Evolutionary conservation across 2,888 invertebrate species (phyloP).

Genomic region (Cerastis leucographa): DNA sequence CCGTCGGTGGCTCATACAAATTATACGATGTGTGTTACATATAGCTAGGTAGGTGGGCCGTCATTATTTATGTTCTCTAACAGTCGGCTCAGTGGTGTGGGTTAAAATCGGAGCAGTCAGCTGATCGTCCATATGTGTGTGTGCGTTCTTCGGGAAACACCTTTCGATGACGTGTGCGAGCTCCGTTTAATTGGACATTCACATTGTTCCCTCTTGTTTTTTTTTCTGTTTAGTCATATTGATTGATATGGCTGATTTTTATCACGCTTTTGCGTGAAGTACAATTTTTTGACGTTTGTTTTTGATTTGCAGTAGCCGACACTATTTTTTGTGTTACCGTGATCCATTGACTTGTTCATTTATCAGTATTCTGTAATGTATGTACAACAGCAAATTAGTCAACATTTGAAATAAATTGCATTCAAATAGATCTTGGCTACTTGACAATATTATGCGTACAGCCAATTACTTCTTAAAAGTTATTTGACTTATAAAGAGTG

Average conservation of each 20-base stretch:
- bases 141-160: constrained; percentile 91
- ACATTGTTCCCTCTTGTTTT: constrained; percentile 88
- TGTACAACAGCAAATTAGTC: constrained; percentile 15
- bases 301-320: constrained; percentile 40
- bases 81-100: constrained; percentile 88
- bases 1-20: constrained; percentile 87
- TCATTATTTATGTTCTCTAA: constrained; percentile 91
- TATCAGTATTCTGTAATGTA: constrained; percentile 29
- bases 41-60: constrained; percentile 90
- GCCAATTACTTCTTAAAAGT: constrained; percentile 9
- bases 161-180: constrained; percentile 90
- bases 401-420: not conserved
- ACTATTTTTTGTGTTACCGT: constrained; percentile 56
- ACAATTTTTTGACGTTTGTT: constrained; percentile 62
- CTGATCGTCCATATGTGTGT: constrained; percentile 87
- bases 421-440: not conserved
- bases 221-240: constrained; percentile 74
- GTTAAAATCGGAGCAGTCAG: constrained; percentile 91
- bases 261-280: too few species aligned
- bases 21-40: constrained; percentile 89
- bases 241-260: constrained; percentile 76
- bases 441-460: not conserved
- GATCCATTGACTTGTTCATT: constrained; percentile 37
- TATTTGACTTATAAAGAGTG: not conserved
- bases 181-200: constrained; percentile 90